These are phyloP conservation scores for Metellina segmentata DNA, from an alignment of 2,888 invertebrate species.

Conservation along the genomic window DNA sequence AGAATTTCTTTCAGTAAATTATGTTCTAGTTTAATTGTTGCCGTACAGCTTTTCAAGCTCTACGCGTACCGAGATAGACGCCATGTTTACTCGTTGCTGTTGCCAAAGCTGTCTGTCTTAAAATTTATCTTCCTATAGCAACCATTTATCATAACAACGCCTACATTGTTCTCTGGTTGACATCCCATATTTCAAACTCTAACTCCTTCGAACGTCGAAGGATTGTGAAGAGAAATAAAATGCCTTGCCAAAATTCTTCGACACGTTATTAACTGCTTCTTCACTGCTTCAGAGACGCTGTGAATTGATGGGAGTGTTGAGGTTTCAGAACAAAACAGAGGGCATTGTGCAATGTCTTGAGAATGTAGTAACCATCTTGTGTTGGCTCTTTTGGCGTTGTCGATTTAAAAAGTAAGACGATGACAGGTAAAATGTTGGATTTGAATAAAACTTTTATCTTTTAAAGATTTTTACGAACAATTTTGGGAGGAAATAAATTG, in stretches of 20 bases:
- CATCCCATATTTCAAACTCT: constrained; percentile 51
- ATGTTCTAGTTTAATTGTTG: neutral
- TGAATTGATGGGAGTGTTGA: neutral
- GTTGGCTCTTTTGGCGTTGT: neutral
- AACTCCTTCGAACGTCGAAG: neutral
- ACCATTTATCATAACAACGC: constrained; percentile 54
- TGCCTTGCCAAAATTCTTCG: constrained; percentile 21
- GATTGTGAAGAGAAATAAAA: neutral
- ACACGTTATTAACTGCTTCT: constrained; percentile 17
- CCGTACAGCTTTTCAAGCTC: neutral
- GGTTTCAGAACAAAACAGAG: neutral
- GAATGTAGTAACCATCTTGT: neutral
- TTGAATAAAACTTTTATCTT: neutral
- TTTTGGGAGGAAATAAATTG: too few relatives aligned
- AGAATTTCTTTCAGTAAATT: too few relatives aligned
- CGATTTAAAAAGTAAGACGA: neutral
- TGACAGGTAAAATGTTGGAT: neutral
- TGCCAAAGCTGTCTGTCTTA: constrained; percentile 5
- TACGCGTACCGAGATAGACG: neutral
- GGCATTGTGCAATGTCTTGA: neutral
- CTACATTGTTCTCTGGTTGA: constrained; percentile 49
- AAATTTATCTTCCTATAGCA: constrained; percentile 38
- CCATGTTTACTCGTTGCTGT: constrained; percentile 24
- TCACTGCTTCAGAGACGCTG: neutral
- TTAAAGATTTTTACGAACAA: neutral